phyloP scores from a whole-genome alignment of 2,888 invertebrate genomes.

The Carabus problematicus region DNA sequence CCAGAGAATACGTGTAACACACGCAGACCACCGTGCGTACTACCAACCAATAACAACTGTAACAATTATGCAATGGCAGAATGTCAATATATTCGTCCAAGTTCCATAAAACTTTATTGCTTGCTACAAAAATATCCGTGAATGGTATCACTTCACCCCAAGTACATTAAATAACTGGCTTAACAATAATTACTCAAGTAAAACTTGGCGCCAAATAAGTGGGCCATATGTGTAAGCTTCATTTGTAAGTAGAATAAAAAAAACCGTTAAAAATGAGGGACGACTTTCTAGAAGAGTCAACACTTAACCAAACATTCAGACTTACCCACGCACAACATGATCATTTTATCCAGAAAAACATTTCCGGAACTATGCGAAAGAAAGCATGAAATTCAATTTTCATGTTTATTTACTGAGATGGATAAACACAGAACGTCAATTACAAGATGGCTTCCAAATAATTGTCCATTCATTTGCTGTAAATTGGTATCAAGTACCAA shows the following conservation, averaged over 20 bases:
- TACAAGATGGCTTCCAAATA: constrained; percentile 59
- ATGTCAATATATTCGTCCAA: no score
- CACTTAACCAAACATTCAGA: constrained; percentile 24
- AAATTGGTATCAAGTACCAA: constrained; percentile 13
- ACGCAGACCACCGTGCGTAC: background rate
- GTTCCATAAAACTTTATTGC: no score
- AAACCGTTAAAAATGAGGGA: constrained; percentile 33
- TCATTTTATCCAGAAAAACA: constrained; percentile 38
- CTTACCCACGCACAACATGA: constrained; percentile 29
- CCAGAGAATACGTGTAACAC: background rate
- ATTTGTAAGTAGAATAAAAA: constrained; percentile 20
- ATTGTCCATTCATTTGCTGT: constrained; percentile 47
- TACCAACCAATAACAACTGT: no score
- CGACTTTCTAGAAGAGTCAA: constrained; percentile 15
- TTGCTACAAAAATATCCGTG: no score
- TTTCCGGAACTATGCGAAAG: constrained; percentile 9
- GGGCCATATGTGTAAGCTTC: constrained; percentile 35
- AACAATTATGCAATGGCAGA: no score
- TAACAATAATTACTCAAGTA: background rate
- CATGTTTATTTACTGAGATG: constrained; percentile 56
- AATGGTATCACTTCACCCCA: no score
- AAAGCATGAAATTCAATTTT: constrained; percentile 52
- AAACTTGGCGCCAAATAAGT: constrained; percentile 41
- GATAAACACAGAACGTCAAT: constrained; percentile 49
- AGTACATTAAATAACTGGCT: no score